Evolutionary conservation across 2,888 invertebrate genomes (phyloP), one percentile per base, ranked within the genome.

Genomic region (Eilema griseolum): DNA sequence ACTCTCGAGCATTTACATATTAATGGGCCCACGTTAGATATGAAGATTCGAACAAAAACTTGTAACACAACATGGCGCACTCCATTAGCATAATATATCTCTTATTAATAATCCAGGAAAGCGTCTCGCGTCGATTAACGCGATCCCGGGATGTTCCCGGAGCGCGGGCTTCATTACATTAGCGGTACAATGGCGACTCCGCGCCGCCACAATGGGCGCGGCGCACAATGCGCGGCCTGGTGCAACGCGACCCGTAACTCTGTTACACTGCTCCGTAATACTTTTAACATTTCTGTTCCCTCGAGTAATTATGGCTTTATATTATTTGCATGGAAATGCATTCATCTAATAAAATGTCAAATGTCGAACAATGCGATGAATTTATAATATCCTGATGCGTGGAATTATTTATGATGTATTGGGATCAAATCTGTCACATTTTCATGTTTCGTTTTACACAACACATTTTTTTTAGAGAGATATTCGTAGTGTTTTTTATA

Each of bases 61-160:
- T 73, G 70, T 82, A 77, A 67, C 72, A 81, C 83, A 81, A 73
- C 71, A 74, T 69, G 81, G 77, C 71, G 69, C 73, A 71, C 67
- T 63, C 73, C 81, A 81, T 81, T 81, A 79, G 64, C 81, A 83
- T 81, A 77, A 70, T 81, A 77, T 72, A 82, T 79, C 69, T 74
- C 64, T 73, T 83, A 83, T 83, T 82, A 82, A 82, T 82, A 81
- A 74, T 75, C 64, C 67, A 73, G 70, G 71, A 59, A 68, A 73
- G 74, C 63, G 71, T 67, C 71, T 74, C 74, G 60, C 70, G 70
- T 80, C 81, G 76, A 79, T 78, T 75, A 76, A 72, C 75, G 72
- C 70, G 66, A 64, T 71, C 77, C 65, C 71, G 71, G 73, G 71
- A 75, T 74, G 66, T 41, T 79, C 46, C 61, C 75, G 68, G 65